Percentiles rank a stretch among this genome's conserved stretches.
Evolutionary conservation across 2,797 vertebrate species (phyloP).

Genomic region (Eulemur mongoz): DNA sequence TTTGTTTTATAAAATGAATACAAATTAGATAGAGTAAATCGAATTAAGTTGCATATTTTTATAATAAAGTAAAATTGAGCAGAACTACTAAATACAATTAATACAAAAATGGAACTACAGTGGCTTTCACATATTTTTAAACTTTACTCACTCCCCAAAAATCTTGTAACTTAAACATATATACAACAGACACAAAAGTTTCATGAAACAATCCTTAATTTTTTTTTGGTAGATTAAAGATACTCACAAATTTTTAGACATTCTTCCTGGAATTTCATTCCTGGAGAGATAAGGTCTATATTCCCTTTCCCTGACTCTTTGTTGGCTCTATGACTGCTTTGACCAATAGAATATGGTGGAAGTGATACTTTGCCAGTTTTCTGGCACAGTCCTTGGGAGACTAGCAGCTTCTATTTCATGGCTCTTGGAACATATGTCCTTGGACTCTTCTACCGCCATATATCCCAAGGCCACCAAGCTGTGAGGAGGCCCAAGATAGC

Average conservation of each 20-base stretch:
- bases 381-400: background rate
- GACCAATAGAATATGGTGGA: background rate
- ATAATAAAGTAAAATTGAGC: background rate
- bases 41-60: conserved; percentile 4
- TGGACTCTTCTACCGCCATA: background rate
- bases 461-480: background rate
- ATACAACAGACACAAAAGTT: background rate
- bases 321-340: background rate
- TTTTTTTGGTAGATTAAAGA: background rate
- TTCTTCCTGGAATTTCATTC: background rate
- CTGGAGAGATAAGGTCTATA: background rate
- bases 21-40: background rate
- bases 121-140: background rate
- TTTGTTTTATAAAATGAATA: conserved; percentile 14
- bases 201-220: background rate
- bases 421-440: background rate
- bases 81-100: background rate
- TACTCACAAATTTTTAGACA: background rate
- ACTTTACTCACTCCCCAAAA: background rate
- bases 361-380: background rate
- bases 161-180: background rate
- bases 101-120: background rate
- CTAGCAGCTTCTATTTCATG: background rate
- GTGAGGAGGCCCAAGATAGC: background rate
- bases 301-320: background rate